Base-by-base conservation (phyloP, 2,113 vertebrate genomes). In the Dasypus novemcinctus region DNA sequence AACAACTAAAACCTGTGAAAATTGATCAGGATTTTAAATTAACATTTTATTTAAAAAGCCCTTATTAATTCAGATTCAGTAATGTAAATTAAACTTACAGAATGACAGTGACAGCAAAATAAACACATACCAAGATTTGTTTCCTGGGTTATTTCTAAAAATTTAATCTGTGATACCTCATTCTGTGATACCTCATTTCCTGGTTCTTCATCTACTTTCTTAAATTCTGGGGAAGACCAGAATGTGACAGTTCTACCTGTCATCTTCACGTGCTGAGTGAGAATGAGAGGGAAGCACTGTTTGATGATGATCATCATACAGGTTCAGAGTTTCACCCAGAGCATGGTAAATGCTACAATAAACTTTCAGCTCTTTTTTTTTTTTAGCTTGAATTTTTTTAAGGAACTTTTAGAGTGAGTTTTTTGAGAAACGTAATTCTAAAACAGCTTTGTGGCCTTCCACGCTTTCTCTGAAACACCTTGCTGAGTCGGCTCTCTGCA, bases 21-120 rank as follows among this genome's bases (percentile, higher is more conserved):
- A 0, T 86, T 74, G 64, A 23, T 81, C 63, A 76, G 59, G 83
- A 94, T 83, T 96, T 83, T 63, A 71, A 69, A 63, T 93, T 71
- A 94, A 68, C 31, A 43, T 87, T 84, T 59, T 71, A 41, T 84
- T 85, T 59, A 95, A 46, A 63, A 75, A 4, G 15, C 7, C 21
- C 63, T 59, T 76, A 49, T 68, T 91, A 59, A 93, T 74, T 93
- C 59, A 85, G 69, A n/a, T 59, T 86, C 36, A 66, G 1, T 68
- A 69, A 29, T 76, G 6, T 93, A 95, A 91, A 87, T 49, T 75
- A 84, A 92, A 41, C 63, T 33, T 69, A 71, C 21, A 89, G 27
- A 86, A 76, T 92, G 89, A 74, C n/a, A 68, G 18, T 61, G 13
- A 52, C 31, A 71, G 12, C 9, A 91, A 81, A 91, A n/a, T 61